Evolutionary conservation across 1,140 invertebrate species (phyloP).

Genomic region (Eupristina koningsbergeri): DNA sequence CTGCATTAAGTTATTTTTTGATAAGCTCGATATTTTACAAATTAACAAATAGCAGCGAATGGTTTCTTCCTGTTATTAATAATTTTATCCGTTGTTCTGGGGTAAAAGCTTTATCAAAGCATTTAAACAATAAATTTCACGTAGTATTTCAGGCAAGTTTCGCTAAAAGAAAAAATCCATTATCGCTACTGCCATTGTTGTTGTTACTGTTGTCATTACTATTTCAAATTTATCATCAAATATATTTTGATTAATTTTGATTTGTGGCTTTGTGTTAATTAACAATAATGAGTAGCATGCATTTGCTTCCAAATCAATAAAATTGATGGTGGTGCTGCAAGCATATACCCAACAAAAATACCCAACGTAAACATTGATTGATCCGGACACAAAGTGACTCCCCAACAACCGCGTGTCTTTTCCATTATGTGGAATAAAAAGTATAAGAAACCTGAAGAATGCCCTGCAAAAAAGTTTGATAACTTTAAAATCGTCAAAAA

Average conservation of each 20-base stretch:
- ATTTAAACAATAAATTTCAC: background rate
- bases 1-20: background rate
- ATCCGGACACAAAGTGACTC: no score
- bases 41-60: no score
- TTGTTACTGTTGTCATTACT: no score
- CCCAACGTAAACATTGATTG: no score
- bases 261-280: background rate
- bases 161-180: no score
- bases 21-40: background rate
- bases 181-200: no score
- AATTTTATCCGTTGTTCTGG: background rate
- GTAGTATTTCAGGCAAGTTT: background rate
- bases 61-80: background rate
- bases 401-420: no score
- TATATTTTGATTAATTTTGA: no score
- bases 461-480: background rate
- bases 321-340: background rate
- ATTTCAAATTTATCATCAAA: no score
- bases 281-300: background rate
- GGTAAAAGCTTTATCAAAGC: no score
- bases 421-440: no score
- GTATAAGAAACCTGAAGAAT: background rate
- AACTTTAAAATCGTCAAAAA: background rate
- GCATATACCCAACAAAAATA: no score
- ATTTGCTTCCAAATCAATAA: background rate